A percentile compares a stretch with the other conserved stretches of the same genome.
These are phyloP conservation scores for Drosophila sp. DNA, from an alignment of 1,140 invertebrate genomes.

Conservation along the genomic window DNA sequence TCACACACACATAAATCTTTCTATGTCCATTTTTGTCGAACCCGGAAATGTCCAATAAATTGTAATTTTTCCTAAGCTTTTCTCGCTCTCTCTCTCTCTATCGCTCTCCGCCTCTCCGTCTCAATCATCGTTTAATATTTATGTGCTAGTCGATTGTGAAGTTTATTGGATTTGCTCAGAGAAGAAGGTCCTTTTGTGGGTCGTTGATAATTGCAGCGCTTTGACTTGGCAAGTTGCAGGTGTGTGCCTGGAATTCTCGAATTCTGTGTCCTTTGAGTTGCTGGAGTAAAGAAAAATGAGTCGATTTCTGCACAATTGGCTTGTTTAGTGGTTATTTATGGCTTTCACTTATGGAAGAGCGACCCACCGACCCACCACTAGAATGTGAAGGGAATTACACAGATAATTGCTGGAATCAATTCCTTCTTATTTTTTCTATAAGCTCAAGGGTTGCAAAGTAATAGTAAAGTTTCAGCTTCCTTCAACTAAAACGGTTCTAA, in stretches of 20 bases:
- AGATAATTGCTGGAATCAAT: slow-evolving; percentile 40
- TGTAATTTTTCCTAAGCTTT: slow-evolving; percentile 78
- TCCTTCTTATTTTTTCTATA: neutral
- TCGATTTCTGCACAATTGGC: slow-evolving; percentile 72
- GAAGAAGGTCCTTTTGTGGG: slow-evolving; percentile 25
- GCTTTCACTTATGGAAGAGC: slow-evolving; percentile 46
- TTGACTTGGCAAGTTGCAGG: slow-evolving; percentile 55
- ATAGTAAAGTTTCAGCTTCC: neutral
- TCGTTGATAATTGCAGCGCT: slow-evolving; percentile 67
- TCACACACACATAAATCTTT: slow-evolving; percentile 73
- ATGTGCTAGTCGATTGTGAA: slow-evolving; percentile 77
- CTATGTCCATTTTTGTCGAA: slow-evolving; percentile 71
- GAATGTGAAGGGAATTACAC: slow-evolving; percentile 22
- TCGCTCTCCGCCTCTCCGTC: slow-evolving; percentile 39
- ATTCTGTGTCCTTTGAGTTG: slow-evolving; percentile 38
- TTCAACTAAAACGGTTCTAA: neutral
- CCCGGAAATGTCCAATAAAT: slow-evolving; percentile 79
- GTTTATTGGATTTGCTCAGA: slow-evolving; percentile 76
- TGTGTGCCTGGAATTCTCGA: slow-evolving; percentile 63
- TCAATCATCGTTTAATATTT: slow-evolving; percentile 82
- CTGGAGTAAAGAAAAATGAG: slow-evolving; percentile 42
- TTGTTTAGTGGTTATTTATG: slow-evolving; percentile 75
- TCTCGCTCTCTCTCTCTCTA: slow-evolving; percentile 15
- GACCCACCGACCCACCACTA: neutral
- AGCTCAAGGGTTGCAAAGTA: neutral